phyloP scores from a whole-genome alignment of 2,888 invertebrate species.

The Panzeria rudis region DNA sequence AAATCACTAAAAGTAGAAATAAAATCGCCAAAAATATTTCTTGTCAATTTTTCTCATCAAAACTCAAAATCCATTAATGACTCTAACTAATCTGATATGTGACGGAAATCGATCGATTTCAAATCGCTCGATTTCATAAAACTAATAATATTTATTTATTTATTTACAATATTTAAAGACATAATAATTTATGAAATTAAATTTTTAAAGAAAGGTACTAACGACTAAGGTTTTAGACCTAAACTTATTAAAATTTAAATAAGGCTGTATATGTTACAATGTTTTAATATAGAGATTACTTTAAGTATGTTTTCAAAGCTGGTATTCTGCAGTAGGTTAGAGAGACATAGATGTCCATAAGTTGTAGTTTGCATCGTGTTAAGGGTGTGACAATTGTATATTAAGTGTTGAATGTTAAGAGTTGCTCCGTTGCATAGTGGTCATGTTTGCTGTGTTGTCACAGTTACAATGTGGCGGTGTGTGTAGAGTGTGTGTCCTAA shows the following conservation, averaged over 20 bases:
- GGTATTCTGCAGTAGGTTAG: background rate
- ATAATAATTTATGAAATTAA: background rate
- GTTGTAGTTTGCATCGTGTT: too few species aligned
- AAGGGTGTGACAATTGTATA: background rate
- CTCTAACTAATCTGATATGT: too few species aligned
- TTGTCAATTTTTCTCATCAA: too few species aligned
- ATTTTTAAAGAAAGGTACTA: too few species aligned
- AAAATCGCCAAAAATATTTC: too few species aligned
- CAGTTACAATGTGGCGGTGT: too few species aligned
- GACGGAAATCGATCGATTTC: too few species aligned
- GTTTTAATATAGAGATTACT: conserved; percentile 2
- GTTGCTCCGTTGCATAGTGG: background rate
- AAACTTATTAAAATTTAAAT: background rate
- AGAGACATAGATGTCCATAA: too few species aligned
- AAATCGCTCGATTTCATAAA: too few species aligned
- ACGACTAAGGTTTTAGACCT: background rate
- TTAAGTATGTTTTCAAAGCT: background rate
- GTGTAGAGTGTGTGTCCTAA: background rate
- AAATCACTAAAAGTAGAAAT: too few species aligned
- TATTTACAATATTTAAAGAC: background rate
- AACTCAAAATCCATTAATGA: too few species aligned
- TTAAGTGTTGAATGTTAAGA: background rate
- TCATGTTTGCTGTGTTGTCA: background rate
- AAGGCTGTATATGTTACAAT: background rate
- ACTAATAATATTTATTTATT: too few species aligned